Evolutionary conservation across 2,888 invertebrate species (phyloP).

Genomic region (Phytoseiulus persimilis): DNA sequence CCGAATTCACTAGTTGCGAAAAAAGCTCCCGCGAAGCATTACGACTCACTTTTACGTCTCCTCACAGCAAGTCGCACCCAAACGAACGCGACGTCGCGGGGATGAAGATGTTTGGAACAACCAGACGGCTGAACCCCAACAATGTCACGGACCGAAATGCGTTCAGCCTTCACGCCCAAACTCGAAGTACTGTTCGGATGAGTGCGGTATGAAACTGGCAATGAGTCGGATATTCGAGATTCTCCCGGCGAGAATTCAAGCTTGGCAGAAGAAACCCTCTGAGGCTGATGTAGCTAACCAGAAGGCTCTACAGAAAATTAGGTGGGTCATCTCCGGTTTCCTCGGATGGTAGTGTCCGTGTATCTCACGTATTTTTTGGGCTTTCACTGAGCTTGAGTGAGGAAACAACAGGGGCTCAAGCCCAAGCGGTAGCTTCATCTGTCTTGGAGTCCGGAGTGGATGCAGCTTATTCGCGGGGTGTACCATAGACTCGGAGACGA

Average conservation of each 20-base stretch:
- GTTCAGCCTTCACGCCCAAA: conserved; percentile 64
- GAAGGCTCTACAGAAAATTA: conserved; percentile 59
- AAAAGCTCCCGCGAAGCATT: too few species aligned
- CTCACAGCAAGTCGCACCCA: conserved; percentile 39
- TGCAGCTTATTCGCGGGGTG: too few species aligned
- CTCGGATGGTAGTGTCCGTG: too few species aligned
- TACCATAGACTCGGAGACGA: too few species aligned
- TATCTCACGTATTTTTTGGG: too few species aligned
- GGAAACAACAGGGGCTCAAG: too few species aligned
- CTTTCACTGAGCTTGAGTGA: too few species aligned
- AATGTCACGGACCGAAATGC: conserved; percentile 88
- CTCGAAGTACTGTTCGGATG: conserved; percentile 87
- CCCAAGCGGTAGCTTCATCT: too few species aligned
- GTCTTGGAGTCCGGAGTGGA: too few species aligned
- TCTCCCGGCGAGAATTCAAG: conserved; percentile 79
- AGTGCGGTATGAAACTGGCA: conserved; percentile 81
- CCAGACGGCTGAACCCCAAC: conserved; percentile 55
- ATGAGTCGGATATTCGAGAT: conserved; percentile 59
- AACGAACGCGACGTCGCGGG: conserved; percentile 42
- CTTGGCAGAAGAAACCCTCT: conserved; percentile 80
- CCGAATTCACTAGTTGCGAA: too few species aligned
- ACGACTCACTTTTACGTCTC: too few species aligned
- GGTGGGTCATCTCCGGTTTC: conserved; percentile 48
- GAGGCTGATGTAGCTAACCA: conserved; percentile 72
- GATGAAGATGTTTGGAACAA: conserved; percentile 43